A percentile compares a stretch with the other conserved stretches of the same genome.
These are phyloP conservation scores for Philhelius pedissequus DNA, from an alignment of 2,888 invertebrate genomes.

Conservation along the genomic window DNA sequence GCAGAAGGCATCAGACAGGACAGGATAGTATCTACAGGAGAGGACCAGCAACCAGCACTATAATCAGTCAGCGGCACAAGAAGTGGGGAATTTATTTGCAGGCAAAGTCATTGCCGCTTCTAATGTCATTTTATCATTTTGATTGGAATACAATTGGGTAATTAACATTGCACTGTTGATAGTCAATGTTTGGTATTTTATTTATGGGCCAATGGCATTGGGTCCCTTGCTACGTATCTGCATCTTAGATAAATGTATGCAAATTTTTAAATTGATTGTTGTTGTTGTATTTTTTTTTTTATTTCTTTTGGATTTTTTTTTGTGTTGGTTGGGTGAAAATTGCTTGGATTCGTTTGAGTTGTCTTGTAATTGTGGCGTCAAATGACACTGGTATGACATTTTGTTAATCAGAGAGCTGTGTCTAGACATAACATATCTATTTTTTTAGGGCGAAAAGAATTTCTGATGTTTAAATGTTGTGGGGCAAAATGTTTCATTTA, in stretches of 20 bases:
- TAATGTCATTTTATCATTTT: constrained; percentile 68
- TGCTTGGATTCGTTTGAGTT: constrained; percentile 51
- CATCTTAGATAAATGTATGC: neutral
- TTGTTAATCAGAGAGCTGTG: constrained; percentile 34
- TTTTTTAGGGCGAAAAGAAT: constrained; percentile 19
- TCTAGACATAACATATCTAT: constrained; percentile 44
- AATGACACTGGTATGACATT: constrained; percentile 58
- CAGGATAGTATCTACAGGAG: too few species aligned
- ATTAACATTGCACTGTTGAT: constrained; percentile 68
- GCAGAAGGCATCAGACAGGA: neutral
- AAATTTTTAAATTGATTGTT: too few species aligned
- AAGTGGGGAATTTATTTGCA: constrained; percentile 60
- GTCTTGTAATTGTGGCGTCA: constrained; percentile 66
- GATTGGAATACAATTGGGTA: constrained; percentile 68
- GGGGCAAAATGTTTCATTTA: neutral
- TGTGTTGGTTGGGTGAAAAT: constrained; percentile 18
- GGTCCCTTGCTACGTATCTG: neutral
- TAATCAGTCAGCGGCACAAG: neutral
- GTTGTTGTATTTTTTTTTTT: neutral
- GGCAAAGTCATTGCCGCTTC: constrained; percentile 67
- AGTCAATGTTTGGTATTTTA: constrained; percentile 61
- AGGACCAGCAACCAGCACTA: neutral
- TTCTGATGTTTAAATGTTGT: constrained; percentile 31
- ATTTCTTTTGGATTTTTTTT: neutral
- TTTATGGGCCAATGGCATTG: constrained; percentile 68